Percentiles rank a stretch among this genome's conserved stretches.
Conservation (phyloP, 2,888 invertebrate species). For the Lomographa bimaculata region DNA sequence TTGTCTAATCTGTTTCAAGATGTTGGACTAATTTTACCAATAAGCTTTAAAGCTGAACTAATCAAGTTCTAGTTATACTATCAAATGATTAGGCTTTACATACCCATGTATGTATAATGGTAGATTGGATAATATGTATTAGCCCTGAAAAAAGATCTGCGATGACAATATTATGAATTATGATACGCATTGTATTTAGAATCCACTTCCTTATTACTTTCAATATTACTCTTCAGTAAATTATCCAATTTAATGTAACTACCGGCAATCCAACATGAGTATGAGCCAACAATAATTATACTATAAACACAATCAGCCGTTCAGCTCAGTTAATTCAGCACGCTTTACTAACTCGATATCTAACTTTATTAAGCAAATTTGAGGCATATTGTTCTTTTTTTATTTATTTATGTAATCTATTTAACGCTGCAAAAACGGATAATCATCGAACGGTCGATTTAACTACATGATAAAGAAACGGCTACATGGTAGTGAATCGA, state of each 20-base stretch:
- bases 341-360: constrained; percentile 38
- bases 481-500: constrained; percentile 48
- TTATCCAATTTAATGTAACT: constrained; percentile 6
- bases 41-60: too few relatives aligned
- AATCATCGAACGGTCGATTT: constrained; percentile 38
- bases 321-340: constrained; percentile 42
- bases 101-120: too few relatives aligned
- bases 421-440: constrained; percentile 30
- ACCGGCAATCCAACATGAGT: constrained; percentile 2
- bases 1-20: too few relatives aligned
- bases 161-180: too few relatives aligned
- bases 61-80: too few relatives aligned
- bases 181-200: too few relatives aligned
- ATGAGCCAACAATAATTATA: constrained; percentile 10
- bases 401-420: constrained; percentile 34
- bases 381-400: constrained; percentile 31
- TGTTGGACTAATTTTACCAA: too few relatives aligned
- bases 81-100: too few relatives aligned
- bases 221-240: too few relatives aligned
- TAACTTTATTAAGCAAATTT: constrained; percentile 38
- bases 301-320: constrained; percentile 34
- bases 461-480: constrained; percentile 43
- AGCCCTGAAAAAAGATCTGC: too few relatives aligned
- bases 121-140: too few relatives aligned
- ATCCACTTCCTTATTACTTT: too few relatives aligned